Evolutionary conservation across 2,797 vertebrate species (phyloP).

Genomic region (Aeoliscus strigatus): DNA sequence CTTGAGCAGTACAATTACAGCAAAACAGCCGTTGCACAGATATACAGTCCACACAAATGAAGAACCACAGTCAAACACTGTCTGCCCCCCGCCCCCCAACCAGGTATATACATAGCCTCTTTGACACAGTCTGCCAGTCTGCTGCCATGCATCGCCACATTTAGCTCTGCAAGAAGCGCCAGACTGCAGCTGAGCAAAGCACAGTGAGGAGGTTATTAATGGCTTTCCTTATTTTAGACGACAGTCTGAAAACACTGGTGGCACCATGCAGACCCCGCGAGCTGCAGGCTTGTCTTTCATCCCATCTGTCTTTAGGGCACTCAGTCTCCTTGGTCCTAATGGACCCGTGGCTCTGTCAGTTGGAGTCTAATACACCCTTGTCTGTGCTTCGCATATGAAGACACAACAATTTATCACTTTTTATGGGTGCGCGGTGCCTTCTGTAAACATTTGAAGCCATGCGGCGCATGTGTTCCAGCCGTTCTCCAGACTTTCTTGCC

Average conservation of each 20-base stretch:
- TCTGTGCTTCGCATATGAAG: slow-evolving; percentile 32
- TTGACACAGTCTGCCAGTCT: slow-evolving; percentile 62
- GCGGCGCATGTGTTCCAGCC: too few relatives aligned
- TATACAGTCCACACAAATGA: slow-evolving; percentile 19
- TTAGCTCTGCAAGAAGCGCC: slow-evolving; percentile 55
- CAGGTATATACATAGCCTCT: slow-evolving; percentile 46
- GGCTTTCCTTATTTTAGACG: slow-evolving; percentile 71
- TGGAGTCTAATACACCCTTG: slow-evolving; percentile 38
- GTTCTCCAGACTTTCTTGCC: too few relatives aligned
- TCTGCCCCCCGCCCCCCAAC: slow-evolving; percentile 12
- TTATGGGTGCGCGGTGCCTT: slow-evolving; percentile 16
- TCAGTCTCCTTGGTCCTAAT: slow-evolving; percentile 59
- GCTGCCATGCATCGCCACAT: slow-evolving; percentile 61
- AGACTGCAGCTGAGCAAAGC: slow-evolving; percentile 63
- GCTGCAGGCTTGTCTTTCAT: slow-evolving; percentile 68
- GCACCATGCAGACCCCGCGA: slow-evolving; percentile 61
- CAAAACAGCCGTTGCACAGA: slow-evolving; percentile 18
- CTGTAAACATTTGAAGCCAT: slow-evolving; percentile 34
- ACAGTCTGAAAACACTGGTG: slow-evolving; percentile 71
- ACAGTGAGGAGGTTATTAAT: slow-evolving; percentile 72
- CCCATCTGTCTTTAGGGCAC: slow-evolving; percentile 68
- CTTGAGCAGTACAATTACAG: slow-evolving; percentile 30
- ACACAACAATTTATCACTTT: slow-evolving; percentile 26
- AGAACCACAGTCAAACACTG: slow-evolving; percentile 19
- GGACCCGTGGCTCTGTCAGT: slow-evolving; percentile 48